Evolutionary conservation across 2,113 vertebrate genomes (phyloP), one percentile per base, ranked within the genome.

Genomic region (Gila orcuttii): DNA sequence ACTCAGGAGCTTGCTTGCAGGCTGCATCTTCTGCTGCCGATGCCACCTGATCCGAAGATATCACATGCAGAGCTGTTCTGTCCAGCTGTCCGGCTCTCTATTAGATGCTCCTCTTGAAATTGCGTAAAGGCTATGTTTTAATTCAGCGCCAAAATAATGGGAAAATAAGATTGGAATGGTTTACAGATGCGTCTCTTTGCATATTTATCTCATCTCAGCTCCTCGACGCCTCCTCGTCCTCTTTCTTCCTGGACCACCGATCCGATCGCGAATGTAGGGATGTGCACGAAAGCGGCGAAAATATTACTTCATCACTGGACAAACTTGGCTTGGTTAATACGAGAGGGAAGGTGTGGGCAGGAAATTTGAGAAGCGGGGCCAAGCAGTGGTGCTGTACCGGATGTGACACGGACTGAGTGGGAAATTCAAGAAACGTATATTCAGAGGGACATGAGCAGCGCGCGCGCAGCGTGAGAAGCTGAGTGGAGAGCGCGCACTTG

Each of bases 1-100:
- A 94, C 95, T 93, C 90, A 96, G 91, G 83, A 97, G 94, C 95
- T 96, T 96, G 95, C 93, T 95, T 92, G 95, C 93, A 87, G 96
- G 94, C 86, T 88, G 96, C 96, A 97, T 97, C 90, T 95, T 95
- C 93, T 82, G 92, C 86, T 86, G 84, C 88, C 84, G 90, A 85
- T 88, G 47, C 71, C 89, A 82, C 89, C 93, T 79, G 93, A 90
- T 85, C 94, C 93, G 88, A 81, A 88, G 93, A 88, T 91, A 92
- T 92, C 89, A 93, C 94, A 89, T 92, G 81, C 93, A 90, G 93
- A 91, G 92, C 83, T 85, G 83, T 36, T 45, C 39, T 59, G 59
- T 45, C 73, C 86, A 42, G 79, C 68, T 69, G 64, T 91, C 87
- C 83, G 78, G 74, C 82, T 82, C 84, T 77, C 52, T 66, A 47